These are phyloP conservation scores for Ahaetulla prasina DNA, from an alignment of 2,113 vertebrate species.

Conservation along the genomic window DNA sequence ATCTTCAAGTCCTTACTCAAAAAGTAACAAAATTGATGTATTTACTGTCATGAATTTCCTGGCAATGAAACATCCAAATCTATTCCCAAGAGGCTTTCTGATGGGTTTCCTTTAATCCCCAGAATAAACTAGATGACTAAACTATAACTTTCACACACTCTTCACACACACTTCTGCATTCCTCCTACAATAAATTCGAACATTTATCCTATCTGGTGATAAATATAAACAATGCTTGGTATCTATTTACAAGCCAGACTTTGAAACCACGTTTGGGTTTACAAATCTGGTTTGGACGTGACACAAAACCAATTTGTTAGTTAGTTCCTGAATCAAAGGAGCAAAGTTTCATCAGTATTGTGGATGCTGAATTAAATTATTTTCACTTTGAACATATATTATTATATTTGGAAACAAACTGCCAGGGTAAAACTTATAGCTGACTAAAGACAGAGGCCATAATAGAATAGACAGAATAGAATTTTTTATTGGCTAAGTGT, in stretches of 20 bases:
- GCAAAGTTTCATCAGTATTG: not conserved
- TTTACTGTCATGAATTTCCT: not conserved
- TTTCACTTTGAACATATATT: not conserved
- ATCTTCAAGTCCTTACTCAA: not conserved
- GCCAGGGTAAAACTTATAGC: not conserved
- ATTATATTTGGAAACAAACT: not conserved
- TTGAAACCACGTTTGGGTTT: not conserved
- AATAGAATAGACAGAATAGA: no score
- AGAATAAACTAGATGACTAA: not conserved
- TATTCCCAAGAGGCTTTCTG: not conserved
- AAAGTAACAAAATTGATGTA: not conserved
- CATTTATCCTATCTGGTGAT: not conserved
- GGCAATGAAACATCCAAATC: not conserved
- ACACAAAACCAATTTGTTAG: not conserved
- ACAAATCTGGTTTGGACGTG: not conserved
- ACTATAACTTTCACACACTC: not conserved
- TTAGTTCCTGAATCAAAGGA: not conserved
- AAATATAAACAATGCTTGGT: not conserved
- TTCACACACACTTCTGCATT: not conserved
- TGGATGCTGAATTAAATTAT: not conserved
- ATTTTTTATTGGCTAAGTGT: no score
- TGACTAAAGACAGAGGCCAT: not conserved
- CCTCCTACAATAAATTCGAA: not conserved
- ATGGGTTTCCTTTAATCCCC: not conserved
- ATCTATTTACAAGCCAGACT: not conserved